A percentile compares a stretch with the other conserved stretches of the same genome.
phyloP scores from a whole-genome alignment of 2,113 vertebrate genomes.

The Gymnarchus niloticus region DNA sequence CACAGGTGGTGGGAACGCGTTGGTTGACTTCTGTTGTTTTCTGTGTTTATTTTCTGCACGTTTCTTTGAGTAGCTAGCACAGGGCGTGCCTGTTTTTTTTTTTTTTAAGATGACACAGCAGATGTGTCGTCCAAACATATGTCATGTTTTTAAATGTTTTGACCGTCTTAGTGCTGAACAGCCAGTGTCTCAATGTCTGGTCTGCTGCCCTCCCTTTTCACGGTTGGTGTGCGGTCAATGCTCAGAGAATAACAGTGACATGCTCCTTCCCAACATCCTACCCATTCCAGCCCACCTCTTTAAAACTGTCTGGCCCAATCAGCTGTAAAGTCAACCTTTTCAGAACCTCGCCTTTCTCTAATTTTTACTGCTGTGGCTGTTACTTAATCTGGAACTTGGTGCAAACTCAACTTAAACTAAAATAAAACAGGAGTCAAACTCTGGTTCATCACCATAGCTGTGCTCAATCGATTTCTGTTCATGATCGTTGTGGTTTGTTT shows the following conservation, averaged over 20 bases:
- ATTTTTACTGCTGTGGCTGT: not conserved
- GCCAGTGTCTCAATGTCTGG: slow-evolving; percentile 78
- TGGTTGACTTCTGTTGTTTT: not conserved
- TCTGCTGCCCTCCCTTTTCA: slow-evolving; percentile 60
- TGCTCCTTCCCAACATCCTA: not conserved
- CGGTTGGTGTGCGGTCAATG: slow-evolving; percentile 53
- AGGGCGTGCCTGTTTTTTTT: not conserved
- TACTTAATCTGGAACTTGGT: not conserved
- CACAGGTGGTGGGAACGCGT: not conserved
- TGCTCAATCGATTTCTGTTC: not conserved
- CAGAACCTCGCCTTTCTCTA: not conserved
- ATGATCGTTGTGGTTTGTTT: not conserved
- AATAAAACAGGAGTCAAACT: not conserved
- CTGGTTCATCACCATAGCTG: not conserved
- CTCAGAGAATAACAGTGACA: not conserved
- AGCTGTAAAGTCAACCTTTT: not conserved
- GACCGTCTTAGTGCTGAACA: slow-evolving; percentile 71
- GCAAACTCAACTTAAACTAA: not conserved
- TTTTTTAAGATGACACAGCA: not conserved
- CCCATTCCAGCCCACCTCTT: not conserved
- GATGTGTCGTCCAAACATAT: not conserved
- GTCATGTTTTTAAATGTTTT: slow-evolving; percentile 32
- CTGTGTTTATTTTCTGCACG: not conserved
- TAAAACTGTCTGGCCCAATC: slow-evolving; percentile 1
- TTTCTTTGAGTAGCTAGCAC: not conserved